Percentiles rank a stretch among this genome's conserved stretches.
phyloP scores from a whole-genome alignment of 2,888 invertebrate species.

The Pardosa pseudoannulata region DNA sequence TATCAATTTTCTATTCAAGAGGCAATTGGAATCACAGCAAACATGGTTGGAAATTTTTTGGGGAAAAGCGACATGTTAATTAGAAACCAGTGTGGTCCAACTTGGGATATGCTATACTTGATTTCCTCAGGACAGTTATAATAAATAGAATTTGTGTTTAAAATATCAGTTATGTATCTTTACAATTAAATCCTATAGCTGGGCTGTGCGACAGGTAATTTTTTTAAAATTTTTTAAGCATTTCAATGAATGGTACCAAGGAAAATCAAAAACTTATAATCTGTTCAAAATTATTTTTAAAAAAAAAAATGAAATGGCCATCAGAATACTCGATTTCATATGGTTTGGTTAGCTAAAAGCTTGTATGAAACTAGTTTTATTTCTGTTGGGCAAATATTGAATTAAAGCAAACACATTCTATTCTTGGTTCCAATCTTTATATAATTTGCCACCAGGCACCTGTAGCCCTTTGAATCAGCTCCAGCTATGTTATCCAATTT shows the following conservation, averaged over 20 bases:
- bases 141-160: background rate
- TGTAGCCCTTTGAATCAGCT: background rate
- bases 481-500: background rate
- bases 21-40: background rate
- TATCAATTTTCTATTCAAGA: conserved; percentile 8
- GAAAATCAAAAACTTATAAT: no score
- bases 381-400: no score
- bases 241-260: background rate
- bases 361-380: no score
- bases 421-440: no score
- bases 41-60: background rate
- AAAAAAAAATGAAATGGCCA: no score
- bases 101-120: background rate
- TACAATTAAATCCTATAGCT: background rate
- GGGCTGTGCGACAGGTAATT: no score
- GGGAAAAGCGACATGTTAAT: background rate
- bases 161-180: background rate
- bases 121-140: background rate
- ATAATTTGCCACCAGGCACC: background rate
- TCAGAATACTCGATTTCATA: no score
- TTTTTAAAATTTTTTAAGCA: no score
- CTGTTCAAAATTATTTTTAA: no score
- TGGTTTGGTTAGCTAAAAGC: no score
- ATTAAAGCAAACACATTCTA: no score
- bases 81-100: conserved; percentile 3